These are phyloP conservation scores for Thereva unica DNA, from an alignment of 2,888 invertebrate genomes.

Conservation along the genomic window DNA sequence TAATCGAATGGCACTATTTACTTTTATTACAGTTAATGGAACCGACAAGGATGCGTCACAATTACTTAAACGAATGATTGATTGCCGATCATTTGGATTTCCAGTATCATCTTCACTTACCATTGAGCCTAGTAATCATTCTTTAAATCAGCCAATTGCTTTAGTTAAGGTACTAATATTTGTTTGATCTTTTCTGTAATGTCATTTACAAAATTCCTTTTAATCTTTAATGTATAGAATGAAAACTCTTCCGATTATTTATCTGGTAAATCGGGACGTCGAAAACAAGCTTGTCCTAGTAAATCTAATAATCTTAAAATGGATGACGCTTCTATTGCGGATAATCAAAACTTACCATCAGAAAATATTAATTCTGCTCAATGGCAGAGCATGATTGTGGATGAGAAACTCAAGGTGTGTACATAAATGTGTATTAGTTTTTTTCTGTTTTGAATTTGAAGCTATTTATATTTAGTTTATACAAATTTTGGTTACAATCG, in stretches of 20 bases:
- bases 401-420: too few species aligned
- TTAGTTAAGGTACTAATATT: conserved; percentile 51
- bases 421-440: too few species aligned
- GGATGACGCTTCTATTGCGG: too few species aligned
- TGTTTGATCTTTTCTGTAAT: background rate
- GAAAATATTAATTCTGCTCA: too few species aligned
- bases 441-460: too few species aligned
- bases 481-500: too few species aligned
- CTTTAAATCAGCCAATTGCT: conserved; percentile 55
- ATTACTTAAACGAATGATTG: conserved; percentile 74
- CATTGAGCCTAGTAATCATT: conserved; percentile 44
- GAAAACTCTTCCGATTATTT: conserved; percentile 47
- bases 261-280: conserved; percentile 61
- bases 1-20: conserved; percentile 1
- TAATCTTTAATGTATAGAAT: conserved; percentile 39
- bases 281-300: conserved; percentile 82
- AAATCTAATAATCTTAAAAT: conserved; percentile 44
- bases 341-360: too few species aligned
- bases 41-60: conserved; percentile 74
- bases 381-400: too few species aligned
- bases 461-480: too few species aligned
- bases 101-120: conserved; percentile 64
- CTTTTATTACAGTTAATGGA: conserved; percentile 57
- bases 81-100: conserved; percentile 74
- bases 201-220: too few species aligned